Evolutionary conservation across 2,888 invertebrate species (phyloP), one percentile per base, ranked within the genome.

Genomic region (Cetonia aurata): DNA sequence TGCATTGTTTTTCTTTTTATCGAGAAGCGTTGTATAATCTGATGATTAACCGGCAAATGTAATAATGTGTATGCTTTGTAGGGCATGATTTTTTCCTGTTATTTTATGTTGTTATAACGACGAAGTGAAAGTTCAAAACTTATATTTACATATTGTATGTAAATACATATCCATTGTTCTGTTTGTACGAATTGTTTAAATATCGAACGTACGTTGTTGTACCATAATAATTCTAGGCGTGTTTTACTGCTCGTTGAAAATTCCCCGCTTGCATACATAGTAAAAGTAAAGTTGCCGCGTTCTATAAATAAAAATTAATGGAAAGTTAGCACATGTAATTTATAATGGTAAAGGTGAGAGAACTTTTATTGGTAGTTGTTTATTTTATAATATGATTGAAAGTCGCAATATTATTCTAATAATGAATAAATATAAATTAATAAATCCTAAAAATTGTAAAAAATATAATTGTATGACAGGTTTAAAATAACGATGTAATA

Each of bases 1-100:
- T 31, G n/a, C 53, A 37, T 56, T 41, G 41, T 41, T 56, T n/a
- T n/a, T n/a, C n/a, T n/a, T n/a, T 53, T 56, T 37, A 15, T 37
- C 41, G 15, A n/a, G 37, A 33, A 13, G 41, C 41, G n/a, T 56
- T 56, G 56, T 56, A 37, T 41, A 56, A 56, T 13, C 17, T 17
- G 25, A 10, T 37, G 37, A 41, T 56, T 41, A 37, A 41, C 13
- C 13, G 12, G 6, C 10, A 44, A 10, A 13, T 44, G 6, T 6
- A 10, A 44, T 44, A 44, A 10, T 25, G 25, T 25, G 25, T 25
- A 4, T 25, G 4, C 4, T 25, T 25, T 25, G 25, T 25, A 25
- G 25, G 25, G 25, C 4, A 25, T 4, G 25, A 25, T 25, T 25
- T 25, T 25, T 25, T 25, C 4, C 25, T 25, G 25, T 25, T 46